Conservation (phyloP, 1,140 invertebrate species). For the Zophobas atratus region DNA sequence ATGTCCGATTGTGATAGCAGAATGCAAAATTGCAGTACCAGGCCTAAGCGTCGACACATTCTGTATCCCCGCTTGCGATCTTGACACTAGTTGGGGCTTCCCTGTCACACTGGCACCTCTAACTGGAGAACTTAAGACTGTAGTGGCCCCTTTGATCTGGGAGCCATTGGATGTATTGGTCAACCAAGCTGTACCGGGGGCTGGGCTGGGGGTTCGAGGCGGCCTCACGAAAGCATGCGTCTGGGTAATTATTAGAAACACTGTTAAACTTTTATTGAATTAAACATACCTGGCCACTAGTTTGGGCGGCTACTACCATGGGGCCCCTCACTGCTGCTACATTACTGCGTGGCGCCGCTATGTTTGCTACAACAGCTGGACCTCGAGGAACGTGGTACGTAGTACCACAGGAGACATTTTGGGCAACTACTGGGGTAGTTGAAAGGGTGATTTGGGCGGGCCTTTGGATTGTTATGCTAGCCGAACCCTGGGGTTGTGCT, state of each 20-base stretch:
- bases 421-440: slow-evolving; percentile 58
- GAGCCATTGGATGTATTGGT: slow-evolving; percentile 63
- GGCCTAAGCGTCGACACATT: slow-evolving; percentile 60
- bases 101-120: slow-evolving; percentile 62
- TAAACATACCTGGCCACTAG: slow-evolving; percentile 53
- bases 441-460: slow-evolving; percentile 65
- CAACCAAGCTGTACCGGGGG: slow-evolving; percentile 64
- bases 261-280: neutral
- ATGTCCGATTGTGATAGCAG: slow-evolving; percentile 64
- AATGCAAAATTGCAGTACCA: slow-evolving; percentile 63
- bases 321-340: slow-evolving; percentile 62
- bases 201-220: slow-evolving; percentile 64
- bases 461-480: slow-evolving; percentile 62
- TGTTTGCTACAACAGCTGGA: slow-evolving; percentile 66
- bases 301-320: slow-evolving; percentile 63
- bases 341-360: slow-evolving; percentile 66
- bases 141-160: slow-evolving; percentile 64
- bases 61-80: slow-evolving; percentile 58
- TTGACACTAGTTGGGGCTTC: slow-evolving; percentile 61
- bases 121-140: slow-evolving; percentile 63
- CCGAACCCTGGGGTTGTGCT: slow-evolving; percentile 58
- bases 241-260: slow-evolving; percentile 28
- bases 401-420: slow-evolving; percentile 56
- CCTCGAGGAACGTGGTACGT: slow-evolving; percentile 67
- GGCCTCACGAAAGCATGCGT: slow-evolving; percentile 56